phyloP scores from a whole-genome alignment of 1,140 invertebrate genomes.

The Drosophila watanabei region DNA sequence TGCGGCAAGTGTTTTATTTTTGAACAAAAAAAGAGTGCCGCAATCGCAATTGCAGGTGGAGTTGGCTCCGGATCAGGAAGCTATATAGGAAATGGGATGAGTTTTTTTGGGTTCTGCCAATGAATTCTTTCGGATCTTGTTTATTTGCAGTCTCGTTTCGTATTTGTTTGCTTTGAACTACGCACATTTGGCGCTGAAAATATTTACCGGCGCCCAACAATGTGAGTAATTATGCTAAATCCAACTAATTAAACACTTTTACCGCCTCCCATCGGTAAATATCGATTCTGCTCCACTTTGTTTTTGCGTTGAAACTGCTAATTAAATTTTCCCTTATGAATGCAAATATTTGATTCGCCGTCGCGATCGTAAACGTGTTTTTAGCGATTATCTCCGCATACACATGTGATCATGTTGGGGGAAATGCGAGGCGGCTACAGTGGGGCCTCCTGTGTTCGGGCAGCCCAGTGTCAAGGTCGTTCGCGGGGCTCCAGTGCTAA shows the following conservation, averaged over 20 bases:
- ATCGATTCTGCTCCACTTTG: slow-evolving; percentile 40
- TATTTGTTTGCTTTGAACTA: slow-evolving; percentile 52
- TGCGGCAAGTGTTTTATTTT: slow-evolving; percentile 71
- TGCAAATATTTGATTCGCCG: slow-evolving; percentile 71
- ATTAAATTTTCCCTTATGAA: slow-evolving; percentile 72
- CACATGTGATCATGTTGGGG: slow-evolving; percentile 19
- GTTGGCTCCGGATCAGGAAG: slow-evolving; percentile 21
- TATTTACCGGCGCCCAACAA: slow-evolving; percentile 58
- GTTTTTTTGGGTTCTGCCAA: slow-evolving; percentile 3
- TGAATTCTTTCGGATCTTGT: neutral
- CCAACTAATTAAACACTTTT: slow-evolving; percentile 74
- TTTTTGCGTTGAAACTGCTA: slow-evolving; percentile 48
- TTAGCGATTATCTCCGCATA: slow-evolving; percentile 44
- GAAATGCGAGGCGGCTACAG: neutral
- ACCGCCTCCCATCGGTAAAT: slow-evolving; percentile 16
- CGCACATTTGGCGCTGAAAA: slow-evolving; percentile 18
- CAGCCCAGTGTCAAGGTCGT: slow-evolving; percentile 67
- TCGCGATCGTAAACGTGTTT: slow-evolving; percentile 67
- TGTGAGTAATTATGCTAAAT: slow-evolving; percentile 80
- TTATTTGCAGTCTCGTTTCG: slow-evolving; percentile 27
- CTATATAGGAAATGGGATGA: neutral
- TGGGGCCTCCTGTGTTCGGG: slow-evolving; percentile 31
- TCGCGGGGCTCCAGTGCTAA: slow-evolving; percentile 49
- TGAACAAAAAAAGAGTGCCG: slow-evolving; percentile 26
- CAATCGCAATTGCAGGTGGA: slow-evolving; percentile 48